phyloP scores from a whole-genome alignment of 2,888 invertebrate genomes.

The Mythimna pallens region DNA sequence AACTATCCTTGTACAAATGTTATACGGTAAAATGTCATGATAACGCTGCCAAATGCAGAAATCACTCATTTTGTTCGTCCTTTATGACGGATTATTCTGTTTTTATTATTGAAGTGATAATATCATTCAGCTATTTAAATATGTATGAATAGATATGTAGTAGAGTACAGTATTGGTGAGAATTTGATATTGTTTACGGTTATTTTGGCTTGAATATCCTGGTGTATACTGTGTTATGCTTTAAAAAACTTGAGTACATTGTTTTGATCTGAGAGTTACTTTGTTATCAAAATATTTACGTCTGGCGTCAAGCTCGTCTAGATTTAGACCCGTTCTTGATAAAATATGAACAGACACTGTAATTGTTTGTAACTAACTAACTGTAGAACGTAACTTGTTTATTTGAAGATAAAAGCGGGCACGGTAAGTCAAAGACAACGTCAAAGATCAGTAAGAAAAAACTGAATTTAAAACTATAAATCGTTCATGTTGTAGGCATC shows the following conservation, averaged over 20 bases:
- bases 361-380: neutral
- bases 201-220: neutral
- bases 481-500: neutral
- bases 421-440: constrained; percentile 11
- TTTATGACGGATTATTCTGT: neutral
- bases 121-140: constrained; percentile 28
- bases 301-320: constrained; percentile 14
- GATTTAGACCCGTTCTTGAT: neutral
- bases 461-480: neutral
- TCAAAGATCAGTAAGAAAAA: constrained; percentile 11
- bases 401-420: constrained; percentile 19
- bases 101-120: neutral
- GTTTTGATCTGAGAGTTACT: constrained; percentile 32
- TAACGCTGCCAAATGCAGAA: constrained; percentile 34
- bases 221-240: neutral
- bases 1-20: constrained; percentile 67
- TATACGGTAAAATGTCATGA: constrained; percentile 46
- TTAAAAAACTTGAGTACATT: constrained; percentile 11
- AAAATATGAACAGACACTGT: constrained; percentile 6
- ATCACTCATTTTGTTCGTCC: constrained; percentile 21
- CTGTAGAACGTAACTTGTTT: neutral
- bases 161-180: neutral
- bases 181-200: constrained; percentile 15
- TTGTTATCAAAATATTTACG: constrained; percentile 52
- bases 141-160: neutral